Evolutionary conservation across 1,140 invertebrate genomes (phyloP).

Genomic region (Lepeophtheirus salmonis): DNA sequence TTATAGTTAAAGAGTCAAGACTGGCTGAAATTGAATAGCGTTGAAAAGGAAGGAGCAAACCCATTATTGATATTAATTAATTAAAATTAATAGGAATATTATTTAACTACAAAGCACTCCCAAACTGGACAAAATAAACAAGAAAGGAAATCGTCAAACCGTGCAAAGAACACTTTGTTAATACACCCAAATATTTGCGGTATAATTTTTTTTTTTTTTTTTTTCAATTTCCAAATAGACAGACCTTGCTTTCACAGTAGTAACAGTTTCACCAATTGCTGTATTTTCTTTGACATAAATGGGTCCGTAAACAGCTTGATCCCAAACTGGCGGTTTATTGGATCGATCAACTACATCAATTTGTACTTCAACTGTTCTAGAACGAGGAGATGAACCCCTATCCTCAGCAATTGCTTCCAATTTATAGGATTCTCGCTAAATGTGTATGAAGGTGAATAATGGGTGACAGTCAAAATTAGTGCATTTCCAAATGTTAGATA

Average conservation of each 20-base stretch:
- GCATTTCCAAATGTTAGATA: no score
- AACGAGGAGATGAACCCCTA: slow-evolving; percentile 77
- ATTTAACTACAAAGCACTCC: no score
- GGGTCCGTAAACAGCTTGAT: slow-evolving; percentile 81
- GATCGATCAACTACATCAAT: slow-evolving; percentile 86
- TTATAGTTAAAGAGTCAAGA: no score
- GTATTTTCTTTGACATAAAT: slow-evolving; percentile 92
- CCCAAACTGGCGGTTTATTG: slow-evolving; percentile 91
- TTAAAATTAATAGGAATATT: no score
- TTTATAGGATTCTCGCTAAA: slow-evolving; percentile 86
- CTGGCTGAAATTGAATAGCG: no score
- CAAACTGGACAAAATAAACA: not conserved
- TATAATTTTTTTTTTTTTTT: not conserved
- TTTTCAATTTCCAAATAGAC: slow-evolving; percentile 27
- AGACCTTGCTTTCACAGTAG: slow-evolving; percentile 92
- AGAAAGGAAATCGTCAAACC: not conserved
- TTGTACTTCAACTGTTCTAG: slow-evolving; percentile 81
- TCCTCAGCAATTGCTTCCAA: slow-evolving; percentile 89
- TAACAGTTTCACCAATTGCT: slow-evolving; percentile 83
- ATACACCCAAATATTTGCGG: not conserved
- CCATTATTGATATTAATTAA: no score
- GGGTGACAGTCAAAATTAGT: no score
- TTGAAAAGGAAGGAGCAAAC: no score
- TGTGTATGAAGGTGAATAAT: slow-evolving; percentile 24
- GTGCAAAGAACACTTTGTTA: no score